Evolutionary conservation across 1,140 invertebrate genomes (phyloP), one percentile per base, ranked within the genome.

Genomic region (Drosophila teissieri): DNA sequence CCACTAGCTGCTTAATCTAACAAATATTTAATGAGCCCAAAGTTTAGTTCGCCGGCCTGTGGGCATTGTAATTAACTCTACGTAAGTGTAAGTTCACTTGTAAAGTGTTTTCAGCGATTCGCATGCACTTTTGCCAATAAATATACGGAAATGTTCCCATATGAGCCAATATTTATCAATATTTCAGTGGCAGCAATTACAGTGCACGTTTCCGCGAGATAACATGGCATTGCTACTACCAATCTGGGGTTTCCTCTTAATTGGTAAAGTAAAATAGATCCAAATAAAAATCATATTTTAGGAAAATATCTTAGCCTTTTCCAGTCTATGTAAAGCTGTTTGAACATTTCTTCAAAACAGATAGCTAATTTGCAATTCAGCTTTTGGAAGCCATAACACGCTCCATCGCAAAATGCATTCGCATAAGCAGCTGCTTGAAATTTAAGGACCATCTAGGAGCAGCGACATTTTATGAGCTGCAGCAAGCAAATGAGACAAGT

Each of bases 11-110:
- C 19, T 62, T 74, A 88, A 78, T 81, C 78, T 78, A 86, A 62
- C 52, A 78, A 86, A 72, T 80, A 70, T 78, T 85, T 86, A 78
- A 86, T 82, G 78, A 56, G 68, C 51, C 42, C 42, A 68, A 68
- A 64, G 60, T 34, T 34, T 4, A 27, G 12, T 27, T 14, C 6
- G 22, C 14, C 12, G 6, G 14, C 12, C 27, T 46, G 31, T 22
- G 48, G 55, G 55, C 65, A 76, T 67, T 79, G 62, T 64, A 73
- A 83, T 79, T 86, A 88, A 83, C 83, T 76, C 45, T 58, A 55
- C 34, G 48, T 19, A 56, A 68, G 75, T 73, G 48, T 19, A 56
- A 68, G 75, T 73, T 61, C 74, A 31, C 31, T 44, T 45, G 39
- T 17, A 54, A 75, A 75, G 53, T 70, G 60, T 52, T 74, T 72